These are phyloP conservation scores for Lepidurus apus DNA, from an alignment of 1,140 invertebrate genomes.

Conservation along the genomic window DNA sequence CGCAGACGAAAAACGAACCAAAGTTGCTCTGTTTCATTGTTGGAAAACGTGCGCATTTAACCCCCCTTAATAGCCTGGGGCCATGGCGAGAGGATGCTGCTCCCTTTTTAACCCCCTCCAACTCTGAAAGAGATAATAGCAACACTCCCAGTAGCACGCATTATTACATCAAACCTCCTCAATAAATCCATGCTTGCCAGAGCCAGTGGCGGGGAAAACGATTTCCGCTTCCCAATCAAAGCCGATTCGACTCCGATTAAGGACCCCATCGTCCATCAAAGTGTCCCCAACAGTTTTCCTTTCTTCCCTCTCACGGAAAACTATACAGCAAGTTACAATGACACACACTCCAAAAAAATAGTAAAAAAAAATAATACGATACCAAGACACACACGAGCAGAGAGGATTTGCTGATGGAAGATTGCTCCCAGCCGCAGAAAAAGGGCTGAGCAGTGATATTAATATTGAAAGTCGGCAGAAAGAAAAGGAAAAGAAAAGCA, in stretches of 20 bases:
- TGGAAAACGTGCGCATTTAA: too few relatives aligned
- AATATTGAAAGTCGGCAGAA: not conserved
- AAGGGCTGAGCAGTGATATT: not conserved
- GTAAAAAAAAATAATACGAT: not conserved
- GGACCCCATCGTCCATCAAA: constrained; percentile 7
- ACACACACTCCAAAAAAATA: not conserved
- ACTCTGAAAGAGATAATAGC: not conserved
- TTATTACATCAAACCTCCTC: constrained; percentile 11
- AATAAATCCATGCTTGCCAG: constrained; percentile 16
- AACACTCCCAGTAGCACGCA: constrained; percentile 8
- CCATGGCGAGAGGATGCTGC: not conserved
- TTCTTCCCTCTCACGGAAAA: not conserved
- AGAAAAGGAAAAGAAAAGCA: not conserved
- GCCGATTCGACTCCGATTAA: constrained; percentile 12
- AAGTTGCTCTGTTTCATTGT: too few relatives aligned
- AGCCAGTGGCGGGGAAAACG: constrained; percentile 1
- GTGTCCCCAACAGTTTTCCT: constrained; percentile 8
- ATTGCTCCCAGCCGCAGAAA: not conserved
- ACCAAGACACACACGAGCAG: not conserved
- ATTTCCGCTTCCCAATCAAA: constrained; percentile 21
- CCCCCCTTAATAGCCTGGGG: not conserved
- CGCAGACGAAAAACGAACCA: too few relatives aligned
- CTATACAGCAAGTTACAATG: not conserved
- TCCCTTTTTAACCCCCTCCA: not conserved
- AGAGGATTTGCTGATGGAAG: not conserved